phyloP scores from a whole-genome alignment of 2,797 vertebrate species.

The Onychomys arenicola region DNA sequence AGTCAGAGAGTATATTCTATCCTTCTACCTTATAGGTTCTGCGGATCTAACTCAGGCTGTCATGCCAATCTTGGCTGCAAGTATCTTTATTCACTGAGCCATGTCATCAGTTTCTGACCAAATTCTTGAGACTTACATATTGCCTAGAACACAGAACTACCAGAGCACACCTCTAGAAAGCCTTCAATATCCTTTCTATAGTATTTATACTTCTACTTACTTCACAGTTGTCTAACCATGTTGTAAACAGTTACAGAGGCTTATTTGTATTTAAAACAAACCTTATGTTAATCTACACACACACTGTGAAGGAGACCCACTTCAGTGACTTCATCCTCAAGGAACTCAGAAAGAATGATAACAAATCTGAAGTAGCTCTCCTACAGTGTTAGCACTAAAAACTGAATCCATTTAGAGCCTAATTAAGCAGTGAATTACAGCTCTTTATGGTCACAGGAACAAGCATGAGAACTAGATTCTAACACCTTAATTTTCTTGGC shows the following conservation, averaged over 20 bases:
- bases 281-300: neutral
- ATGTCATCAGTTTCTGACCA: neutral
- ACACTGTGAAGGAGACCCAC: neutral
- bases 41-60: neutral
- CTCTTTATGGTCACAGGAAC: neutral
- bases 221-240: neutral
- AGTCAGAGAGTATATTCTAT: neutral
- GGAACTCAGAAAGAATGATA: neutral
- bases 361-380: neutral
- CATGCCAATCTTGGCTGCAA: neutral
- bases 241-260: neutral
- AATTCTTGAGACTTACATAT: neutral
- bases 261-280: neutral
- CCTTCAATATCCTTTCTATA: neutral
- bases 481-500: neutral
- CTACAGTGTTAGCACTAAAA: neutral
- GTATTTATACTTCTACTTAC: neutral
- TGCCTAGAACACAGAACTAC: neutral
- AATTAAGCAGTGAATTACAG: neutral
- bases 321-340: neutral
- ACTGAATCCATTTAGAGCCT: neutral
- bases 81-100: neutral
- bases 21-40: neutral
- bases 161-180: neutral
- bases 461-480: neutral